Evolutionary conservation across 2,113 vertebrate genomes (phyloP), one percentile per base, ranked within the genome.

Genomic region (Rhinolophus sinicus): DNA sequence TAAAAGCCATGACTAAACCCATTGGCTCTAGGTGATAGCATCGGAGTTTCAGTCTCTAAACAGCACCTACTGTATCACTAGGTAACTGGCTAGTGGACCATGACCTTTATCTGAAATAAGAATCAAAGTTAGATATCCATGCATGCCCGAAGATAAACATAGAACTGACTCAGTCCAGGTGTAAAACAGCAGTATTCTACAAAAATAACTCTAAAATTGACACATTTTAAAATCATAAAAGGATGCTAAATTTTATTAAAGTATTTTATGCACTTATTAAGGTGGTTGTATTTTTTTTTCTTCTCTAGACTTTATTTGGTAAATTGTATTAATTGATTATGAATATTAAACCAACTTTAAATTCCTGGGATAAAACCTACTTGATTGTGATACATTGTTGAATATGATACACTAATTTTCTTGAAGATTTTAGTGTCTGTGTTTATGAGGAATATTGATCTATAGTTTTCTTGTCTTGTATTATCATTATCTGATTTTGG

Each of bases 61-160:
- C 14, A 70, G 5, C 50, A 93, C 30, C 15, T 93, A 35, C 24
- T 95, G 90, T 62, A 76, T 86, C 64, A 84, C 28, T 67, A 92
- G 58, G 18, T 65, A 73, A 60, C 81, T 88, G 6, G 15, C 30
- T 72, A 38, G 44, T 40, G 62, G 52, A 50, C 24, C 7, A 24
- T 67, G n/a, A 82, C 52, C 8, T 87, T 90, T 65, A 78, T 90
- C 52, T 90, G 80, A 73, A 24, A 44, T 72, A 89, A 93, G 62
- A 62, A 70, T 86, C 26, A 83, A 56, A 81, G 6, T 75, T 28
- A 52, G 30, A 47, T 80, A 58, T 60, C 4, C 58, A 65, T 15
- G 4, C 24, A 90, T 9, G 6, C 38, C 62, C 26, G 30, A 16
- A 73, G 26, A 50, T 54, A 64, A 83, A 56, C 62, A 76, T 0